These are phyloP conservation scores for Dicycla oo DNA, from an alignment of 2,888 invertebrate genomes.

Conservation along the genomic window DNA sequence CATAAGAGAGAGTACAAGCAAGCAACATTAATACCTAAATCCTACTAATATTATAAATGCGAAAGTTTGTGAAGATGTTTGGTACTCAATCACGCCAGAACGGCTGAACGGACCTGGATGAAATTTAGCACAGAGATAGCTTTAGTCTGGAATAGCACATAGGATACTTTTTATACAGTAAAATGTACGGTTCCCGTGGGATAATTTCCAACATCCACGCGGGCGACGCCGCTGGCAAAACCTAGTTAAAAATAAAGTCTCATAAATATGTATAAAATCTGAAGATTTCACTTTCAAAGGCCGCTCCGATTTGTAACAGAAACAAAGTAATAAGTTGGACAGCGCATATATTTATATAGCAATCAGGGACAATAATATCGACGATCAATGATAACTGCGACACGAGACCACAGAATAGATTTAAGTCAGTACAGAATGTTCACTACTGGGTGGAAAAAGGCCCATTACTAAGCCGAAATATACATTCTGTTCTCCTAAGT, in stretches of 20 bases:
- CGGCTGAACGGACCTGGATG: no score
- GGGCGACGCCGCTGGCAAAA: no score
- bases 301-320: background rate
- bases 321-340: conserved; percentile 39
- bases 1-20: background rate
- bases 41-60: no score
- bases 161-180: no score
- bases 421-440: background rate
- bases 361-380: conserved; percentile 50
- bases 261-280: background rate
- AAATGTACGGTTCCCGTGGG: no score
- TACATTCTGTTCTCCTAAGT: background rate
- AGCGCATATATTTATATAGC: conserved; percentile 37
- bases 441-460: background rate
- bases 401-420: background rate
- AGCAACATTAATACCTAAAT: background rate
- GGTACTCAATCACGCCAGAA: no score
- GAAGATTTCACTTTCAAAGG: background rate
- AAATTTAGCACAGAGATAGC: no score
- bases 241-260: background rate
- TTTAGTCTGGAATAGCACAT: no score
- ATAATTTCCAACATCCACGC: no score
- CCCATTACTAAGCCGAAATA: background rate
- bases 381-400: conserved; percentile 39
- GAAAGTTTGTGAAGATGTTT: no score